Conservation (phyloP, 1,140 invertebrate species). For the Drosophila truncata region DNA sequence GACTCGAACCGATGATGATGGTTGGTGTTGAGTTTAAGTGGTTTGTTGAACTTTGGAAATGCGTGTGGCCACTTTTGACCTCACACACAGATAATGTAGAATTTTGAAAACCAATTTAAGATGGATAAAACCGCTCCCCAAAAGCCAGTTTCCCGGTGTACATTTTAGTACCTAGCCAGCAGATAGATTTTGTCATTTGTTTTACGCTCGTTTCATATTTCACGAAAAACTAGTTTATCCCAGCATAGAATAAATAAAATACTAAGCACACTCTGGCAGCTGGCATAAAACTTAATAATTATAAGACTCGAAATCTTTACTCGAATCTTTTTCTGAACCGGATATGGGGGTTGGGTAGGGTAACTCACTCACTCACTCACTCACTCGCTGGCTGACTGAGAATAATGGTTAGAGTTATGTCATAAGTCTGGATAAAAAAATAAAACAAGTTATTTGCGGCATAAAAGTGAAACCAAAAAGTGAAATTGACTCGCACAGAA, state of each 20-base stretch:
- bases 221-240: slow-evolving; percentile 64
- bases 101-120: slow-evolving; percentile 3
- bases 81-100: neutral
- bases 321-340: slow-evolving; percentile 62
- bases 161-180: slow-evolving; percentile 36
- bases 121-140: slow-evolving; percentile 16
- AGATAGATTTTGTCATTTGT: slow-evolving; percentile 40
- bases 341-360: slow-evolving; percentile 50
- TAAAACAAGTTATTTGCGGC: slow-evolving; percentile 46
- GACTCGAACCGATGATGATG: slow-evolving; percentile 3
- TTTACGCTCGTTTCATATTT: slow-evolving; percentile 46
- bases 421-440: slow-evolving; percentile 30
- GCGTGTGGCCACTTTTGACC: slow-evolving; percentile 42
- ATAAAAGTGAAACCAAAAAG: slow-evolving; percentile 79
- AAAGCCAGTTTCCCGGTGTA: slow-evolving; percentile 20
- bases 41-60: slow-evolving; percentile 40
- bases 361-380: slow-evolving; percentile 38
- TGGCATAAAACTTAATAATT: slow-evolving; percentile 76
- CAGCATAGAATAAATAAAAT: slow-evolving; percentile 51
- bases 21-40: slow-evolving; percentile 7
- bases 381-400: too few species aligned
- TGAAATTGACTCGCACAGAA: slow-evolving; percentile 63
- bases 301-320: slow-evolving; percentile 41
- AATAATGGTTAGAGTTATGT: slow-evolving; percentile 58
- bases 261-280: slow-evolving; percentile 61